Base-by-base conservation (phyloP, 2,113 vertebrate genomes). In the Perca fluviatilis region DNA sequence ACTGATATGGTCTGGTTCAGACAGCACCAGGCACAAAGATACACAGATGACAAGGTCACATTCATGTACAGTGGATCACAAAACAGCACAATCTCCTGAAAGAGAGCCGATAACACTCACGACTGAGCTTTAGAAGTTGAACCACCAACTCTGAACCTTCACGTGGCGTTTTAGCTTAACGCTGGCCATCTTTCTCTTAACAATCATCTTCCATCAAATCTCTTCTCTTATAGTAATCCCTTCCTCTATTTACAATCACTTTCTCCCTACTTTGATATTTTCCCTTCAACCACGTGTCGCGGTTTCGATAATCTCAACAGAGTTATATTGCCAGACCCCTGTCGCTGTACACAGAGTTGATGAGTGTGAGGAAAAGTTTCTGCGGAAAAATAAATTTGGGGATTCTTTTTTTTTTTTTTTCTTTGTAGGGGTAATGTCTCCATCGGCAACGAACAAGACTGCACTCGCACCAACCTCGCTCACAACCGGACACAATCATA, bases 401-500 rank as follows among this genome's bases (percentile, higher is more conserved):
- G 61, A 1, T 81, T 43, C 10, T 43, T 75, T 30, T 63, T 46
- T 77, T 74, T 56, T 69, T 77, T 60, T 69, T 77, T 71, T 76
- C 33, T 74, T 23, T 4, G 19, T 30, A 3, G 10, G 33, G 63
- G 47, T 60, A 60, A 62, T 70, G 18, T 81, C 66, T 83, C 83
- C 84, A 73, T 83, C 66, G 86, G 86, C 83, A 77, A 92, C 82
- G 47, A 75, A 91, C 84, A 84, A 69, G 78, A 85, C 71, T 75
- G 46, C 89, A 86, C 72, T 93, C 88, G 64, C 87, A 92, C 64
- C 68, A 23, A 80, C 78, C 84, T 91, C 92, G 82, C 88, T 89
- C 92, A 92, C 86, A 90, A 89, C 89, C 92, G 90, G 95, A 96
- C 95, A 95, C 94, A 95, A 95, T 94, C 91, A 89, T 94, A 97